phyloP scores from a whole-genome alignment of 2,113 vertebrate genomes.

The Pavo muticus region DNA sequence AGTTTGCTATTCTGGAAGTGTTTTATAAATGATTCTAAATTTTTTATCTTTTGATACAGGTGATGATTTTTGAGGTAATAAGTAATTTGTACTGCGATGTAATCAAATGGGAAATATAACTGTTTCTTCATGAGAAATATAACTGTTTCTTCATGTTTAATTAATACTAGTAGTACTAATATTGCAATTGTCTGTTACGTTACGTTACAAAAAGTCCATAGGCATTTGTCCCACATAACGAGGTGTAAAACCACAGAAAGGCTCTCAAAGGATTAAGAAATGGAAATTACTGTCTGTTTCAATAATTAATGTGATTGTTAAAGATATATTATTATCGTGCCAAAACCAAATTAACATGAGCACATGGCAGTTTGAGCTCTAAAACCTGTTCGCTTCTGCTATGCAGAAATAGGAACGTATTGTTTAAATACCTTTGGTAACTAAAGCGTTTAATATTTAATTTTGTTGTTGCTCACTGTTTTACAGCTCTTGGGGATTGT shows the following conservation, averaged over 20 bases:
- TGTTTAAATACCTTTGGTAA: conserved; percentile 74
- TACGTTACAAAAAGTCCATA: background rate
- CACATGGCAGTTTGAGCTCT: conserved; percentile 46
- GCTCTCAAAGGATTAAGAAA: conserved; percentile 7
- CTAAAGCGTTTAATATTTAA: conserved; percentile 69
- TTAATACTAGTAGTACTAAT: conserved; percentile 38
- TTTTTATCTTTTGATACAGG: conserved; percentile 77
- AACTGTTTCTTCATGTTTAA: conserved; percentile 53
- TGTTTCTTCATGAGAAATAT: conserved; percentile 43
- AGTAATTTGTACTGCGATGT: conserved; percentile 61
- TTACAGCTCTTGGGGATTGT: conserved; percentile 69
- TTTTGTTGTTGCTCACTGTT: conserved; percentile 71
- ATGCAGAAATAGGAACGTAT: conserved; percentile 75
- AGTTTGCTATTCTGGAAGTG: conserved; percentile 29
- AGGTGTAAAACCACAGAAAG: conserved; percentile 8
- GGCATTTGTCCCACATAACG: background rate
- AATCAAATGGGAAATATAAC: conserved; percentile 23
- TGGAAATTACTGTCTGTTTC: background rate
- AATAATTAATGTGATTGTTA: conserved; percentile 13
- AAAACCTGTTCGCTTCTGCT: conserved; percentile 77
- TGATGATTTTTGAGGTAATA: conserved; percentile 52
- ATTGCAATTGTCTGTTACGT: conserved; percentile 27
- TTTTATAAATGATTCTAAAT: conserved; percentile 60
- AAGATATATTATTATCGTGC: conserved; percentile 27
- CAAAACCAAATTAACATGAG: conserved; percentile 71